Conservation (phyloP, 2,113 vertebrate genomes). For the Triplophysa rosa region DNA sequence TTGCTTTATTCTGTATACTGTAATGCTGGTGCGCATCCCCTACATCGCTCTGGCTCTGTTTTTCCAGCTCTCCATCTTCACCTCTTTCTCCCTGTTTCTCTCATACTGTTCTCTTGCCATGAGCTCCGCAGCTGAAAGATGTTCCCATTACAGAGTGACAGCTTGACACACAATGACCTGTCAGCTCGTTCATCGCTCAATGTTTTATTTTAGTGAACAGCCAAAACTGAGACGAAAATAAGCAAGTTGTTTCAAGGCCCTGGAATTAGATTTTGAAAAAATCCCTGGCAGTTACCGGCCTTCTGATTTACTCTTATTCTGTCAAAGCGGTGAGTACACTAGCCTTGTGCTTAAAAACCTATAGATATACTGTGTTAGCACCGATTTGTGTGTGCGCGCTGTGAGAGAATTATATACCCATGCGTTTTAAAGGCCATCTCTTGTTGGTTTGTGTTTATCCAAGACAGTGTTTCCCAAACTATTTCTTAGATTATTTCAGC, state of each 20-base stretch:
- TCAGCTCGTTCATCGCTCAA: slow-evolving; percentile 91
- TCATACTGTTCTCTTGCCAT: slow-evolving; percentile 77
- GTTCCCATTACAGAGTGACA: slow-evolving; percentile 95
- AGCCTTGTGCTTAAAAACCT: slow-evolving; percentile 82
- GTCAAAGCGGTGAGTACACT: slow-evolving; percentile 86
- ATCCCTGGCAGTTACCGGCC: slow-evolving; percentile 85
- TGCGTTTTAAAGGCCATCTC: neutral
- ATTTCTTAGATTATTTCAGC: no score
- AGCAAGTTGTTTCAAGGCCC: slow-evolving; percentile 92
- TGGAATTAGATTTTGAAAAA: slow-evolving; percentile 87
- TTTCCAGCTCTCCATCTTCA: slow-evolving; percentile 31
- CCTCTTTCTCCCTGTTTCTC: slow-evolving; percentile 66
- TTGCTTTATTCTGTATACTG: slow-evolving; percentile 68
- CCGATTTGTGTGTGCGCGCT: slow-evolving; percentile 44
- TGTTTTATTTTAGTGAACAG: slow-evolving; percentile 92
- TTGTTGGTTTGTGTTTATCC: neutral
- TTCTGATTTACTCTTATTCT: slow-evolving; percentile 90
- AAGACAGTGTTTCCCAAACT: no score
- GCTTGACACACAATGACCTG: slow-evolving; percentile 93
- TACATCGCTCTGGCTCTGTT: slow-evolving; percentile 37
- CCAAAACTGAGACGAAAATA: slow-evolving; percentile 88
- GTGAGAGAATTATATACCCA: neutral
- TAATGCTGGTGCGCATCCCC: slow-evolving; percentile 41
- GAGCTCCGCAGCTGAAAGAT: slow-evolving; percentile 90
- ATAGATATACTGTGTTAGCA: slow-evolving; percentile 77